A percentile compares a stretch with the other conserved stretches of the same genome.
Conservation (phyloP, 2,888 invertebrate species). For the Agrotis exclamationis region DNA sequence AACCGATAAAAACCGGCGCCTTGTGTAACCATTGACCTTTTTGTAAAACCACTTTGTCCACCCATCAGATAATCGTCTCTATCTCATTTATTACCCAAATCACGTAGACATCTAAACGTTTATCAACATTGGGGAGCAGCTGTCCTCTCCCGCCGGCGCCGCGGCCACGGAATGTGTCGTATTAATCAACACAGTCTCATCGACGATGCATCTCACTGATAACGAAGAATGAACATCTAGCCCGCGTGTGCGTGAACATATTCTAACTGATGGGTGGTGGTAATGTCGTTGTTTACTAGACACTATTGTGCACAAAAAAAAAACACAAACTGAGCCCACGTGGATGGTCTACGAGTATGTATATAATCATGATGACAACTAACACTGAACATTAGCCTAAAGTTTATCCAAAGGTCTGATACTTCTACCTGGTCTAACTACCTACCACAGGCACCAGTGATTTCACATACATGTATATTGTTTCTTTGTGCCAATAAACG, state of each 20-base stretch:
- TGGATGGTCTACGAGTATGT: background rate
- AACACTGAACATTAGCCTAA: too few relatives aligned
- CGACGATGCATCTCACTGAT: conserved; percentile 26
- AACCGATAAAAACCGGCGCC: too few relatives aligned
- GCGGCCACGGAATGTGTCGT: conserved; percentile 3
- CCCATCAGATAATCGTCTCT: conserved; percentile 4
- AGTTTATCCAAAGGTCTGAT: too few relatives aligned
- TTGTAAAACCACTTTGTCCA: background rate
- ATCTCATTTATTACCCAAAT: conserved; percentile 24
- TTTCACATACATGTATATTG: too few relatives aligned
- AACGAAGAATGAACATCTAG: conserved; percentile 5
- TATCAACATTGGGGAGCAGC: conserved; percentile 3
- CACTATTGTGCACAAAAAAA: background rate
- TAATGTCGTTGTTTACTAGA: background rate
- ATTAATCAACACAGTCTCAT: conserved; percentile 25
- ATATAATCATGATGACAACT: too few relatives aligned
- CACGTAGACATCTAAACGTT: conserved; percentile 10
- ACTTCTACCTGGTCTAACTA: too few relatives aligned
- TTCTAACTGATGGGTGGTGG: background rate
- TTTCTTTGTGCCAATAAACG: too few relatives aligned
- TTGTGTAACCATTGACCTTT: background rate
- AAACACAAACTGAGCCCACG: background rate
- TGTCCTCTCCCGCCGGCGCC: conserved; percentile 19
- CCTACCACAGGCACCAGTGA: too few relatives aligned
- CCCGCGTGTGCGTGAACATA: background rate